Conservation (phyloP, 2,797 vertebrate genomes). For the Liparis tanakae region DNA sequence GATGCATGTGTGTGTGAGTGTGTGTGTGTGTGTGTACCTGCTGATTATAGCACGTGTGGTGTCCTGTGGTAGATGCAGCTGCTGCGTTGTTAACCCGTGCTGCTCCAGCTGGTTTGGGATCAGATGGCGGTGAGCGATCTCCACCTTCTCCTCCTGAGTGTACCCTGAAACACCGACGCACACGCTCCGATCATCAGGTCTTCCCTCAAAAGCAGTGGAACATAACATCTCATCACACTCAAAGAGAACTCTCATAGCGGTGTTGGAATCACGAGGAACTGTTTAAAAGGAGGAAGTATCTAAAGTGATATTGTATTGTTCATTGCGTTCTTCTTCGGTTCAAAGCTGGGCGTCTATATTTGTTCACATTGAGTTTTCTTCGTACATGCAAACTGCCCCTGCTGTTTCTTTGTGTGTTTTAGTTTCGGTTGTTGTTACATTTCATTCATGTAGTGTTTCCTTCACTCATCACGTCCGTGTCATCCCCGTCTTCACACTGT, state of each 20-base stretch:
- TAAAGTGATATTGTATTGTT: background rate
- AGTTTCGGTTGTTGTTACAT: background rate
- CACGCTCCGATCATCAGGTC: background rate
- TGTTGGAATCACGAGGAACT: background rate
- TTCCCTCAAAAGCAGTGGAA: background rate
- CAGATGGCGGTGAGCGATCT: slow-evolving; percentile 96
- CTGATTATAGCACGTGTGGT: slow-evolving; percentile 91
- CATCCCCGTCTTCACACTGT: background rate
- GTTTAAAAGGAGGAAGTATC: background rate
- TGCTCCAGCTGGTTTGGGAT: slow-evolving; percentile 96
- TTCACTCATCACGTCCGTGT: background rate
- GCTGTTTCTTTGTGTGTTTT: no score
- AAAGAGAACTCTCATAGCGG: background rate
- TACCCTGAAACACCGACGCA: slow-evolving; percentile 84
- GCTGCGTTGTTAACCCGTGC: slow-evolving; percentile 92
- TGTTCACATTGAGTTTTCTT: no score
- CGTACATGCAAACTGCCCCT: no score
- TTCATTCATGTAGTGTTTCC: background rate
- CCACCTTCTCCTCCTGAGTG: slow-evolving; percentile 96
- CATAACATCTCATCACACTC: background rate
- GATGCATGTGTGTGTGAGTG: background rate
- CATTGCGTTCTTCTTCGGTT: background rate
- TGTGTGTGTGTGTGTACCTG: slow-evolving; percentile 82
- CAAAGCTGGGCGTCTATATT: no score
- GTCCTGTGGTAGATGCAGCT: slow-evolving; percentile 93